Evolutionary conservation across 30 jellyfish, hydroid and myxozoan species (phyloP).

Genomic region (Hydra vulgaris): DNA sequence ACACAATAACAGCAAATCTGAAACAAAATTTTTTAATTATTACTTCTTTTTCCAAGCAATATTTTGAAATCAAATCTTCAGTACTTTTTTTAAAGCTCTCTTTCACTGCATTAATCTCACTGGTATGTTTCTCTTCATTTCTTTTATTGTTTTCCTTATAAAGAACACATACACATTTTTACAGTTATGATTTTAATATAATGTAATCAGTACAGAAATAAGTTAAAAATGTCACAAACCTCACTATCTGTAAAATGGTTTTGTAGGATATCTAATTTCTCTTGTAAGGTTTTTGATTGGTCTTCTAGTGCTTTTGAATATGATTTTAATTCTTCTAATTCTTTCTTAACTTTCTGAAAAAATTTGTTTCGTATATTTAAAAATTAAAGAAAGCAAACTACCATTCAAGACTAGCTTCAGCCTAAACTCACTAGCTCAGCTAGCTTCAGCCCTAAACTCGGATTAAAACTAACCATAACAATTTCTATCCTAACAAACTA

Average conservation of each 20-base stretch:
- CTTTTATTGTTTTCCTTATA: slow-evolving; percentile 26
- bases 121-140: slow-evolving; percentile 17
- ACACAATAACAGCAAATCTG: too few species aligned
- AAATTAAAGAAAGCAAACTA: not conserved
- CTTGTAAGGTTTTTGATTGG: slow-evolving; percentile 26
- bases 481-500: too few species aligned
- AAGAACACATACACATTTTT: not conserved
- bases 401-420: too few species aligned
- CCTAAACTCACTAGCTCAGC: too few species aligned
- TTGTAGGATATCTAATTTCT: slow-evolving; percentile 64
- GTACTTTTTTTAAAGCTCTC: slow-evolving; percentile 22
- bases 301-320: not conserved
- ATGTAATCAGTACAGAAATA: too few species aligned
- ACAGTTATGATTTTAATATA: too few species aligned
- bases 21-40: too few species aligned
- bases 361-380: too few species aligned
- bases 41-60: not conserved
- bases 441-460: too few species aligned
- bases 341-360: slow-evolving; percentile 25
- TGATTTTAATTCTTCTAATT: slow-evolving; percentile 9
- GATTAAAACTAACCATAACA: too few species aligned
- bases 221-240: slow-evolving; percentile 14
- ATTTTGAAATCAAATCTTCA: not conserved
- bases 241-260: slow-evolving; percentile 60
- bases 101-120: slow-evolving; percentile 4